phyloP scores from a whole-genome alignment of 1,140 invertebrate species.

The Meloidogyne floridensis region DNA sequence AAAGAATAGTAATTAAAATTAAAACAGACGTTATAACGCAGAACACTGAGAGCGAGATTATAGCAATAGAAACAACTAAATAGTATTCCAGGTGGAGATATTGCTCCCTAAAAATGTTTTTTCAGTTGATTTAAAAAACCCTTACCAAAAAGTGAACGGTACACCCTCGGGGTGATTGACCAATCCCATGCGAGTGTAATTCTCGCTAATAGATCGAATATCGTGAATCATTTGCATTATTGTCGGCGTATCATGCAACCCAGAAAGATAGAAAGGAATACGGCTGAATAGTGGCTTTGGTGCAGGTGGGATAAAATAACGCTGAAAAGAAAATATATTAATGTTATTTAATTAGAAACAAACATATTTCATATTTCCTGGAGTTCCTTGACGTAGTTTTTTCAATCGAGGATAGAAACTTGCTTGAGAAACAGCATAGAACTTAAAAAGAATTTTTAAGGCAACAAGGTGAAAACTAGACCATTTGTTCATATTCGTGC shows the following conservation, averaged over 20 bases:
- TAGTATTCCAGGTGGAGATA: constrained; percentile 83
- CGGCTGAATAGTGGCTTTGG: constrained; percentile 87
- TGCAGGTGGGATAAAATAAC: constrained; percentile 91
- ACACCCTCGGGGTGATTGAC: constrained; percentile 94
- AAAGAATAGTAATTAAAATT: constrained; percentile 72
- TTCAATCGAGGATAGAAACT: constrained; percentile 72
- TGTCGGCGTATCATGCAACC: constrained; percentile 74
- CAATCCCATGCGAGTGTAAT: constrained; percentile 82
- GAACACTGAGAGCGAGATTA: constrained; percentile 55
- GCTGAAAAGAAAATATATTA: constrained; percentile 66
- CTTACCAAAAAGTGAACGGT: constrained; percentile 83
- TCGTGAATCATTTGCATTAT: constrained; percentile 76
- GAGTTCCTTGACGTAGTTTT: constrained; percentile 51
- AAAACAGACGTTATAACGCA: constrained; percentile 77
- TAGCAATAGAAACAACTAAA: constrained; percentile 77
- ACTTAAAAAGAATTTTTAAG: background rate
- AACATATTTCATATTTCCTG: constrained; percentile 15
- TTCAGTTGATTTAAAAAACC: too few species aligned
- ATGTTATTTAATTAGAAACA: background rate
- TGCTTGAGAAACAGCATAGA: constrained; percentile 80
- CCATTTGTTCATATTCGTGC: constrained; percentile 83
- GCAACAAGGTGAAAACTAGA: constrained; percentile 74
- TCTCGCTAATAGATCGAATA: constrained; percentile 78
- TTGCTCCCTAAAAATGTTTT: constrained; percentile 84
- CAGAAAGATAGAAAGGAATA: constrained; percentile 85